Base-by-base conservation (phyloP, 1,140 invertebrate species). In the Lucilia sericata region DNA sequence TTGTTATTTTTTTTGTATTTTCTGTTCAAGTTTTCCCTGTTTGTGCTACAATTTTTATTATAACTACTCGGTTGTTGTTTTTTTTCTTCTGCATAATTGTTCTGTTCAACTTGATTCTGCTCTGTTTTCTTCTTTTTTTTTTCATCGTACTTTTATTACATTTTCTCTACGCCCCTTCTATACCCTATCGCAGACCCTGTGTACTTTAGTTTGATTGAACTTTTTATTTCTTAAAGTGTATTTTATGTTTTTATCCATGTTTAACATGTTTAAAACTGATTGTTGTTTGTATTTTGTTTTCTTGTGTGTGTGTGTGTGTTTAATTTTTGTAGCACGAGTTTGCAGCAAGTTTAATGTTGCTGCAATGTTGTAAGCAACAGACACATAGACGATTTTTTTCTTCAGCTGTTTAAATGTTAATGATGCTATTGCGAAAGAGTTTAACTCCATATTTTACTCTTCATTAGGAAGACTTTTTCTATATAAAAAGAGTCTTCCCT, bases 191-290 rank as follows among this genome's bases (percentile, higher is more conserved):
- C 25, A 30, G 25, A 30, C 25, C 51, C 74, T 75, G 25, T 75
- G 19, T 75, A 42, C 42, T 25, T 34, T 42, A 36, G 42, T 42
- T 42, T 42, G 42, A 42, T n/a, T 42, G 34, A 80, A 80, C 42
- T 80, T 49, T 60, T 80, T 80, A 49, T 49, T 49, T 49, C 76
- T 80, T 49, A 19, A 49, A 80, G 42, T 49, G 42, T 80, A 49
- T 42, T 80, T 25, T 49, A 21, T 49, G 19, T 19, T 47, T 42
- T 80, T 80, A 49, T 47, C n/a, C 76, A 80, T 80, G 76, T 80
- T 80, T 49, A 80, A 80, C 76, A 80, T 49, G 76, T 49, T 80
- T 80, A 80, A 80, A 80, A 42, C 76, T 47, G 42, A 49, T 80
- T 47, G 76, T 25, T 49, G 17, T 51, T 75, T 14, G 25, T 34